Base-by-base conservation (phyloP, 2,797 vertebrate genomes). In the Myoxocephalus aenaeus region DNA sequence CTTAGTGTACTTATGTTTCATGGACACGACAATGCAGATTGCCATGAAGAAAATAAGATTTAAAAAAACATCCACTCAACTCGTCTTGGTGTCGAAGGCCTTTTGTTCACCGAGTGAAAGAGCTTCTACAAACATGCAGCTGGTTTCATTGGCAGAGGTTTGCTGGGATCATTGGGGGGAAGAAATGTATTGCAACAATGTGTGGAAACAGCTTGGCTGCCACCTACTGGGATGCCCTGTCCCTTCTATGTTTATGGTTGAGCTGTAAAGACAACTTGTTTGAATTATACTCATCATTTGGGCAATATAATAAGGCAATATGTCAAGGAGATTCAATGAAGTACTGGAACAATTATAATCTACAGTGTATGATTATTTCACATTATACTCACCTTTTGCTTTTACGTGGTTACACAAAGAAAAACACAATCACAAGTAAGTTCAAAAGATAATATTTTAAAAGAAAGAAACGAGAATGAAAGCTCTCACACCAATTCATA, bases 161-260 rank as follows among this genome's bases (percentile, higher is more conserved):
- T 46, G 5, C 20, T 44, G 57, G 36, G 14, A 34, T 42, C 6
- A 67, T 8, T 46, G 22, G 32, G 18, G 15, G 18, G 2, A 25
- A 32, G 14, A 51, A 20, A n/a, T 12, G 6, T 11, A 25, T 7
- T 50, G 13, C 1, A 40, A 58, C 32, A 42, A 32, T 42, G 1
- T 5, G 20, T 25, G 10, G 18, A 27, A 48, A 54, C 40, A 29
- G 38, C 59, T 73, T 69, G 58, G 11, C 70, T 82, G 80, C 75
- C 80, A 58, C 27, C 80, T 82, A 4, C 51, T 77, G 80, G 73
- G 1, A 13, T 38, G 11, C 18, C 2, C 0, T 11, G 15, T 10
- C 29, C 11, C 11, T 2, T 2, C 1, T 51, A 48, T 1, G n/a
- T 4, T 44, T 27, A 14, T 27, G 6, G 14, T 18, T 61, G 11